A percentile compares a stretch with the other conserved stretches of the same genome.
Evolutionary conservation across 2,888 invertebrate genomes (phyloP).

Genomic region (Tillus elongatus): DNA sequence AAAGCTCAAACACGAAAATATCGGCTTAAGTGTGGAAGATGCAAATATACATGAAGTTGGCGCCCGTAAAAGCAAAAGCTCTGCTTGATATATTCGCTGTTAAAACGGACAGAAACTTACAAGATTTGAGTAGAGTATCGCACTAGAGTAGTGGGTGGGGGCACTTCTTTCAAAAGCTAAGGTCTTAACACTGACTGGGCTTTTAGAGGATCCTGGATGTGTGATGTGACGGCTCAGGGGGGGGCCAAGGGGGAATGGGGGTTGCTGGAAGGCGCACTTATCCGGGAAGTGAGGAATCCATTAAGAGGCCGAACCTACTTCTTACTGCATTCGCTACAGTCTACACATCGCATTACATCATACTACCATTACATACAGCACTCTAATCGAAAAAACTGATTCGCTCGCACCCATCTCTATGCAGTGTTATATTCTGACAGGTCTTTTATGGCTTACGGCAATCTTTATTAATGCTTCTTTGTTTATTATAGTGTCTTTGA

Average conservation of each 20-base stretch:
- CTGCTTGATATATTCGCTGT: constrained; percentile 30
- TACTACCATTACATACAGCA: constrained; percentile 21
- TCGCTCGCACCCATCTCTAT: no score
- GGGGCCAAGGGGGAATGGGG: constrained; percentile 15
- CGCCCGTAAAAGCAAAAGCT: constrained; percentile 29
- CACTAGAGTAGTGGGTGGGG: no score
- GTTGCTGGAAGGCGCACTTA: constrained; percentile 29
- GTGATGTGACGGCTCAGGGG: constrained; percentile 28
- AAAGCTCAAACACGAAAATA: constrained; percentile 30
- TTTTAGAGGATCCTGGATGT: constrained; percentile 31
- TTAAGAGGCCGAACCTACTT: constrained; percentile 30
- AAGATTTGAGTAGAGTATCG: constrained; percentile 30
- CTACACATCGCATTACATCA: constrained; percentile 26
- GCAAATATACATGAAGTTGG: constrained; percentile 29
- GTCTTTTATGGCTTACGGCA: no score
- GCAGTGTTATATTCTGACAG: no score
- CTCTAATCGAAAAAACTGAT: constrained; percentile 8
- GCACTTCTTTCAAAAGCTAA: constrained; percentile 30
- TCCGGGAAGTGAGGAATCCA: constrained; percentile 35
- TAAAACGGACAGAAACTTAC: constrained; percentile 35
- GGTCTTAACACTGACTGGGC: constrained; percentile 33
- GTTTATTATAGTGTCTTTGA: no score
- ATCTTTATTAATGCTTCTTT: no score
- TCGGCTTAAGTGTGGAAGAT: constrained; percentile 30
- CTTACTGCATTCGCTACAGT: constrained; percentile 25